Percentiles rank a stretch among this genome's conserved stretches.
Conservation (phyloP, 2,797 vertebrate genomes). For the Rhinophrynus dorsalis region DNA sequence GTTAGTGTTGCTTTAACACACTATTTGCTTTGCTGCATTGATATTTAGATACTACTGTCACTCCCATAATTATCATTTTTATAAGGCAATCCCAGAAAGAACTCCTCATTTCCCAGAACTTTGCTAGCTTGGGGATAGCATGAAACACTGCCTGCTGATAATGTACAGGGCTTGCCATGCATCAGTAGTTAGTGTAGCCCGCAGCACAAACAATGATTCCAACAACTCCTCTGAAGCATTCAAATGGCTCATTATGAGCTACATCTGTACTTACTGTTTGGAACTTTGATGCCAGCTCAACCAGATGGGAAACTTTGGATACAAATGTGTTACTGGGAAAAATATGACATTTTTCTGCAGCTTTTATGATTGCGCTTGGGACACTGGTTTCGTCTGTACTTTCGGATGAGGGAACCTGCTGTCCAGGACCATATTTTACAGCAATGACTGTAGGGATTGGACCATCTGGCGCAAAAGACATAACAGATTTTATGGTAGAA, state of each 20-base stretch:
- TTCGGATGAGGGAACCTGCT: constrained; percentile 20
- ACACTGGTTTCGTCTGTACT: constrained; percentile 30
- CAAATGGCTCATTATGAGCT: constrained; percentile 53
- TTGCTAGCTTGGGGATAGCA: neutral
- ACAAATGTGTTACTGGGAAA: constrained; percentile 48
- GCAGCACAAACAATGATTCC: constrained; percentile 55
- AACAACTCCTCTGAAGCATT: constrained; percentile 51
- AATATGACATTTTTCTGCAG: constrained; percentile 39
- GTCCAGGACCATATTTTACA: constrained; percentile 48
- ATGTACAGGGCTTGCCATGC: constrained; percentile 6
- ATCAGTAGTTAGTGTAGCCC: constrained; percentile 48
- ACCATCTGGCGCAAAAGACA: constrained; percentile 45
- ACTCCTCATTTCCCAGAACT: neutral
- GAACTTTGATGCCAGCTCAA: constrained; percentile 44
- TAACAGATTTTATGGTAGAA: constrained; percentile 41
- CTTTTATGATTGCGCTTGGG: constrained; percentile 31
- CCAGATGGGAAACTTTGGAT: constrained; percentile 44
- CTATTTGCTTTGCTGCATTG: no score
- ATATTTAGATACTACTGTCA: neutral
- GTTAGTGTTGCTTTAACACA: no score
- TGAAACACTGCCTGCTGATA: constrained; percentile 9
- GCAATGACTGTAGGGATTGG: constrained; percentile 25
- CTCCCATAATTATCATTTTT: neutral
- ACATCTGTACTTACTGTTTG: constrained; percentile 46
- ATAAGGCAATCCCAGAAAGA: neutral